Conservation (phyloP, 37 sponge, comb jelly and placozoan species). For the Agelas oroides region DNA sequence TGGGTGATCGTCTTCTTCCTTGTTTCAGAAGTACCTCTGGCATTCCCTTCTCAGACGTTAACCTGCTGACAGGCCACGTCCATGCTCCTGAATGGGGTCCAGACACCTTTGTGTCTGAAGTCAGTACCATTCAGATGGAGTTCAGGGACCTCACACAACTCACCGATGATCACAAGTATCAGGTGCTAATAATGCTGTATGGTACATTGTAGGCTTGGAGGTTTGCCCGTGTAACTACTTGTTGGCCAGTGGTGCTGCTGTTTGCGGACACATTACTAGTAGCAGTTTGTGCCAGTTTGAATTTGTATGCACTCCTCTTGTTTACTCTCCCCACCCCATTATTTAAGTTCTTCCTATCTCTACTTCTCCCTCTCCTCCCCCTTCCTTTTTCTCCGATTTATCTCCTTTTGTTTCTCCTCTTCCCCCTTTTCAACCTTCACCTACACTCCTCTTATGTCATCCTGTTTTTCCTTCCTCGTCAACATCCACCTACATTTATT, state of each 20-base stretch:
- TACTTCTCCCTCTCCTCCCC: background rate
- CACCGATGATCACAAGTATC: constrained; percentile 77
- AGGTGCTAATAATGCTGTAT: constrained; percentile 35
- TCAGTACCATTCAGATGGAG: constrained; percentile 97
- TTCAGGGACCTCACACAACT: constrained; percentile 88
- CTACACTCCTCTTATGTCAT: background rate
- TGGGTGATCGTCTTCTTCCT: constrained; percentile 90
- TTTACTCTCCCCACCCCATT: background rate
- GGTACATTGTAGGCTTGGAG: too few relatives aligned
- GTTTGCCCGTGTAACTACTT: too few relatives aligned
- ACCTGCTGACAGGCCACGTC: constrained; percentile 73
- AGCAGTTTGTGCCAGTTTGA: too few relatives aligned
- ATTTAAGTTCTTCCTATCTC: too few relatives aligned
- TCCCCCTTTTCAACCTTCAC: background rate
- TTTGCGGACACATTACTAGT: too few relatives aligned
- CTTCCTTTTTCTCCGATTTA: background rate
- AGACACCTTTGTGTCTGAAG: constrained; percentile 94
- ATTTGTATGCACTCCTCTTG: too few relatives aligned
- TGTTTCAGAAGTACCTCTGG: constrained; percentile 85
- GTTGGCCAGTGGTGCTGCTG: too few relatives aligned
- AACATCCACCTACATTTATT: background rate
- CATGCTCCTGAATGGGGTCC: constrained; percentile 88
- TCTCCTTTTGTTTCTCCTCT: background rate
- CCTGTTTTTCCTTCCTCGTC: background rate
- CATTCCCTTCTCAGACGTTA: constrained; percentile 95